Evolutionary conservation across 2,888 invertebrate species (phyloP).

Genomic region (Stegophylla sp.): DNA sequence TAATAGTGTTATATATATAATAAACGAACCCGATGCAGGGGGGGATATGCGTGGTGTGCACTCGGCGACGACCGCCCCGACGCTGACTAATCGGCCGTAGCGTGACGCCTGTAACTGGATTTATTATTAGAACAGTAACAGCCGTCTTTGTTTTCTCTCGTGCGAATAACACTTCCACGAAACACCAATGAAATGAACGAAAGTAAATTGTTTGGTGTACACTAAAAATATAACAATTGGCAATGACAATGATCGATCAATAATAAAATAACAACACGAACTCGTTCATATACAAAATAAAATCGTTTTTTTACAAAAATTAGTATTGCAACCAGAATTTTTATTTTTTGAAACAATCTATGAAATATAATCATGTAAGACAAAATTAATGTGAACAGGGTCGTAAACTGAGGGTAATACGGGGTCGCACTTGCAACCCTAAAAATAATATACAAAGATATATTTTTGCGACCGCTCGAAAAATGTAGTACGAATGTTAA

Average conservation of each 20-base stretch:
- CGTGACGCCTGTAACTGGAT: slow-evolving; percentile 34
- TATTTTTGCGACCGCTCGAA: too few species aligned
- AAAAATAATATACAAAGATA: too few species aligned
- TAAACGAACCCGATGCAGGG: not conserved
- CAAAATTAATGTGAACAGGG: too few species aligned
- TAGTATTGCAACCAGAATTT: too few species aligned
- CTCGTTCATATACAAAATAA: too few species aligned
- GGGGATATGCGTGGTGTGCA: slow-evolving; percentile 40
- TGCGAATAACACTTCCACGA: not conserved
- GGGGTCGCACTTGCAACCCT: too few species aligned
- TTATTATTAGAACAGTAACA: slow-evolving; percentile 51
- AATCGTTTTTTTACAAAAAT: too few species aligned
- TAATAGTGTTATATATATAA: slow-evolving; percentile 35
- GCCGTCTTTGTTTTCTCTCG: slow-evolving; percentile 19
- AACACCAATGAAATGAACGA: slow-evolving; percentile 17
- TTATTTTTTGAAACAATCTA: too few species aligned
- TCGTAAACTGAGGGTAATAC: too few species aligned
- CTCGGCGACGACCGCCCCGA: slow-evolving; percentile 24
- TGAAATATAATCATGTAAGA: too few species aligned
- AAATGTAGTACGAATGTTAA: too few species aligned
- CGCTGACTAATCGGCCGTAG: slow-evolving; percentile 46
- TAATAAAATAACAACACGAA: slow-evolving; percentile 17
- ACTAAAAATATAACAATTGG: slow-evolving; percentile 10
- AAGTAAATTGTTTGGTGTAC: not conserved
- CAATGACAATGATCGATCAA: slow-evolving; percentile 45